Evolutionary conservation across 2,888 invertebrate species (phyloP).

Genomic region (Pimpla rufipes): DNA sequence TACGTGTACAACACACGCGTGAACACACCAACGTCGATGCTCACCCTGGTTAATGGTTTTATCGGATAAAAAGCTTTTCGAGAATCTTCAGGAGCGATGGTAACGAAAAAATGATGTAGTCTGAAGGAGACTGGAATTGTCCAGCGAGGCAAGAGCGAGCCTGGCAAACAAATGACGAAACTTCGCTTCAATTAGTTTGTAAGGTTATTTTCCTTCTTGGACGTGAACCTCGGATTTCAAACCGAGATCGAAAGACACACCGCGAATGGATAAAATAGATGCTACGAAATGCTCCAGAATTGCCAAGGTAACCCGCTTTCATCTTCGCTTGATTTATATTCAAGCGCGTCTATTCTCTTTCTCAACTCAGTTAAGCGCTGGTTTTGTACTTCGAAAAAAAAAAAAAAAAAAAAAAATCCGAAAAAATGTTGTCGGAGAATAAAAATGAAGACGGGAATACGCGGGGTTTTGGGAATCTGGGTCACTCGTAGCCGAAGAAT

Average conservation of each 20-base stretch:
- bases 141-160: background rate
- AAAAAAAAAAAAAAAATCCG: too few species aligned
- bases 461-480: background rate
- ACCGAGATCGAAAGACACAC: background rate
- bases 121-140: background rate
- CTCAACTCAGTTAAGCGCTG: background rate
- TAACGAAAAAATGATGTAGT: background rate
- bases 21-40: background rate
- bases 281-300: background rate
- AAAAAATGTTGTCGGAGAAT: background rate
- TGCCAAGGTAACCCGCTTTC: slow-evolving; percentile 9
- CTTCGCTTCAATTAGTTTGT: background rate
- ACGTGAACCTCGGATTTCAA: background rate
- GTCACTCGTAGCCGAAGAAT: background rate
- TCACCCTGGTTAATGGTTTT: slow-evolving; percentile 14
- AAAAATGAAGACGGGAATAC: background rate
- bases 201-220: slow-evolving; percentile 26
- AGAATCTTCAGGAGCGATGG: slow-evolving; percentile 22
- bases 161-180: slow-evolving; percentile 24
- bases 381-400: too few species aligned
- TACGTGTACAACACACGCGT: background rate
- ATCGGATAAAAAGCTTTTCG: slow-evolving; percentile 30
- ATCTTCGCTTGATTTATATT: background rate
- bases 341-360: background rate
- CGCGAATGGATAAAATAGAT: slow-evolving; percentile 15